Percentiles rank a stretch among this genome's conserved stretches.
Conservation (phyloP, 2,113 vertebrate genomes). For the Dromiciops gliroides region DNA sequence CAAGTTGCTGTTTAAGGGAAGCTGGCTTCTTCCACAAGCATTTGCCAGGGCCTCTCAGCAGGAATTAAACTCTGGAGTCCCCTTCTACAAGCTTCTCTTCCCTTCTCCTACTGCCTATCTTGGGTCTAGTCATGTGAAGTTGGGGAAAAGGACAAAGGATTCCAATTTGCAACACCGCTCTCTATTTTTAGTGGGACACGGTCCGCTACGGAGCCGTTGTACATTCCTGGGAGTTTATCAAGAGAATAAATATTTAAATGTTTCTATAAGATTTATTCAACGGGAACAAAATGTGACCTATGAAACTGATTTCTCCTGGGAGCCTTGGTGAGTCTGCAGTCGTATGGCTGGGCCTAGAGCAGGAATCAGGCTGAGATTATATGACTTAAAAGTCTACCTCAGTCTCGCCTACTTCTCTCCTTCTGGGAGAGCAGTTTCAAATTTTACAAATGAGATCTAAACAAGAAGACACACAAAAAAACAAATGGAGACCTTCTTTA, state of each 20-base stretch:
- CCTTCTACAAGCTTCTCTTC: not conserved
- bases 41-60: not conserved
- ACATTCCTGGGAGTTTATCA: conserved; percentile 67
- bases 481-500: not conserved
- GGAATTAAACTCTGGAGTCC: not conserved
- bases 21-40: not conserved
- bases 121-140: conserved; percentile 17
- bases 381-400: not conserved
- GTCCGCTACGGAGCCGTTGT: conserved; percentile 55
- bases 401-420: not conserved
- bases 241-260: conserved; percentile 68
- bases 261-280: conserved; percentile 77
- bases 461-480: not conserved
- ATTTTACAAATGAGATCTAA: not conserved
- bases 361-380: not conserved
- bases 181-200: conserved; percentile 61
- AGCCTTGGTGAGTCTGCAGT: not conserved
- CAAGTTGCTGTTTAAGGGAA: not conserved
- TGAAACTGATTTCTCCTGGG: not conserved
- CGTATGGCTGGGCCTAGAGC: not conserved
- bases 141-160: conserved; percentile 58
- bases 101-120: not conserved
- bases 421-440: not conserved
- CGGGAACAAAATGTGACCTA: conserved; percentile 63
- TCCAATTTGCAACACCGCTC: conserved; percentile 53